Evolutionary conservation across 2,888 invertebrate genomes (phyloP).

Genomic region (Luffia ferchaultella): DNA sequence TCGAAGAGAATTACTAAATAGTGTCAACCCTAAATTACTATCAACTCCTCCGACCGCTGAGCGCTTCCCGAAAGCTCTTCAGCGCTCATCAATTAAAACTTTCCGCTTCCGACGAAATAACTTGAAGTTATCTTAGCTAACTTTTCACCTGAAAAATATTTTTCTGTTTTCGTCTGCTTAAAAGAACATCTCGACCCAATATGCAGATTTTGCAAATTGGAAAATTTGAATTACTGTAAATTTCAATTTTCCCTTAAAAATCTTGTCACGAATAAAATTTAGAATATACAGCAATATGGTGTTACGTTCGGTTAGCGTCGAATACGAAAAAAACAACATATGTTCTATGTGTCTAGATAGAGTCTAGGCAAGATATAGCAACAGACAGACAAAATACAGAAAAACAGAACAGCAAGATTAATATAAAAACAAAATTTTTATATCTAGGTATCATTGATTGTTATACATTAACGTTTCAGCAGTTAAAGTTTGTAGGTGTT

Average conservation of each 20-base stretch:
- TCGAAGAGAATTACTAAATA: no score
- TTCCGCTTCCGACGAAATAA: constrained; percentile 25
- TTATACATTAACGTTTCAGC: no score
- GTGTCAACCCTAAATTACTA: background rate
- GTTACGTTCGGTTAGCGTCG: no score
- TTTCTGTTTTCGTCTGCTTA: background rate
- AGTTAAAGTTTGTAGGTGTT: no score
- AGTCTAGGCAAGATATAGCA: no score
- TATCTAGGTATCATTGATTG: no score
- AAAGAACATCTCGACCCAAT: background rate
- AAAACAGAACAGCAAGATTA: no score
- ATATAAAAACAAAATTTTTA: no score
- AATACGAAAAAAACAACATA: no score
- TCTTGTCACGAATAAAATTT: background rate
- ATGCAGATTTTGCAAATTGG: constrained; percentile 1
- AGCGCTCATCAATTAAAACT: constrained; percentile 36
- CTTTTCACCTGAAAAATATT: constrained; percentile 14
- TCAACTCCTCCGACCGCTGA: background rate
- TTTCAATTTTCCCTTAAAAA: background rate
- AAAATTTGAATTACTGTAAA: background rate
- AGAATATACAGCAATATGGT: background rate
- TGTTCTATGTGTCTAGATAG: no score
- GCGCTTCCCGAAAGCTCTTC: background rate
- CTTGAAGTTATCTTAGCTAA: constrained; percentile 26
- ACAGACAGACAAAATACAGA: no score